These are phyloP conservation scores for Hepsetus odoe DNA, from an alignment of 2,113 vertebrate genomes.

Conservation along the genomic window DNA sequence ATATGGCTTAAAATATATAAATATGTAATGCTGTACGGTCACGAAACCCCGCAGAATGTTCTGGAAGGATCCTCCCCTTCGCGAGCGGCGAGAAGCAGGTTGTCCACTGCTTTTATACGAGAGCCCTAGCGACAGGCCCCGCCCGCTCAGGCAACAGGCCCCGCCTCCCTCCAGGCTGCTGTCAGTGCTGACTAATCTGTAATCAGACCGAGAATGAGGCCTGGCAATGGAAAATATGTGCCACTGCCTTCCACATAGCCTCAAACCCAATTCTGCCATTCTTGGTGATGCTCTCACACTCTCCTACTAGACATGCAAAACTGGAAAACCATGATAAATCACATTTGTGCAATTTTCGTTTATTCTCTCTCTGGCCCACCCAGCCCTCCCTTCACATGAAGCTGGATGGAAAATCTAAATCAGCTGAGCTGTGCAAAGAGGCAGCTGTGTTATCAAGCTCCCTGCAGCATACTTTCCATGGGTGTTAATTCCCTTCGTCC, in stretches of 20 bases:
- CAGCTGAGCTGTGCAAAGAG: constrained; percentile 53
- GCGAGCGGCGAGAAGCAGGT: too few species aligned
- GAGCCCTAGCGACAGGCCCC: constrained; percentile 29
- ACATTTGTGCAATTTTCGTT: constrained; percentile 2
- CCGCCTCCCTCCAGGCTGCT: constrained; percentile 23
- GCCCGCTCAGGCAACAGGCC: constrained; percentile 28
- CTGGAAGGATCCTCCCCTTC: constrained; percentile 28
- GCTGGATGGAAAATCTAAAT: constrained; percentile 56
- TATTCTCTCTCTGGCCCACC: constrained; percentile 15
- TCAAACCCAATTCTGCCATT: constrained; percentile 38
- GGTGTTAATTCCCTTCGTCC: constrained; percentile 46
- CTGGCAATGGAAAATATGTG: constrained; percentile 58
- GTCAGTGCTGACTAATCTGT: constrained; percentile 56
- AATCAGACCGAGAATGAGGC: constrained; percentile 35
- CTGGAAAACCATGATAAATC: constrained; percentile 38
- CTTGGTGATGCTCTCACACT: constrained; percentile 37
- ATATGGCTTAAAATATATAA: too few species aligned
- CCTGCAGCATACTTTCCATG: constrained; percentile 59
- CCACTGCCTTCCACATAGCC: constrained; percentile 37
- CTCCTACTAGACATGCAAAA: constrained; percentile 30
- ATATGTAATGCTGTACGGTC: too few species aligned
- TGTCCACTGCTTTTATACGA: too few species aligned
- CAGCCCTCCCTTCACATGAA: constrained; percentile 19
- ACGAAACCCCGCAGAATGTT: too few species aligned
- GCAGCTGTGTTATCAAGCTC: constrained; percentile 59